Evolutionary conservation across 2,113 vertebrate species (phyloP).

Genomic region (Sprattus sprattus): DNA sequence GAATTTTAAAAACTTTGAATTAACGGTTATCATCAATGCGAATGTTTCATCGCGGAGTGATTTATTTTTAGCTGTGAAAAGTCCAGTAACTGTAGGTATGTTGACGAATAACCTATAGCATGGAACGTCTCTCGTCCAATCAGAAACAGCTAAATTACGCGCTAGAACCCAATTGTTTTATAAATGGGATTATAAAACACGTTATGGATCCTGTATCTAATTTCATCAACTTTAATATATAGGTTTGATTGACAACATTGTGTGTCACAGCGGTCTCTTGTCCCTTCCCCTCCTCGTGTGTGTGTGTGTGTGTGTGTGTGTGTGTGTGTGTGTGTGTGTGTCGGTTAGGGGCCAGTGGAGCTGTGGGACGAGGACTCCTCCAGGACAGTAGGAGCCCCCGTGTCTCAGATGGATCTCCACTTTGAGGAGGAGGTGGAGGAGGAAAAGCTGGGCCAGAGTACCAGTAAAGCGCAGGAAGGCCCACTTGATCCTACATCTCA

Average conservation of each 20-base stretch:
- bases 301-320: background rate
- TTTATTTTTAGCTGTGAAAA: no score
- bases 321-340: constrained; percentile 10
- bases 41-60: no score
- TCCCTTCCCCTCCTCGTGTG: background rate
- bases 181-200: background rate
- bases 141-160: no score
- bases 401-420: constrained; percentile 68
- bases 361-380: background rate
- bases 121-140: no score
- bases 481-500: background rate
- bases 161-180: no score
- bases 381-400: constrained; percentile 40
- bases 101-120: no score
- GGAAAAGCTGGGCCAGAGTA: constrained; percentile 33
- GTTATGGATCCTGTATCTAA: no score
- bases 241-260: background rate
- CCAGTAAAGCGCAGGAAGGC: background rate
- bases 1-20: no score
- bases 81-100: no score
- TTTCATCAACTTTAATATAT: background rate
- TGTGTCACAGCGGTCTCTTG: background rate
- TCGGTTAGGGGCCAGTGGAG: constrained; percentile 50
- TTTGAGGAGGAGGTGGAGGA: constrained; percentile 64
- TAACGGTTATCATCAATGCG: no score